phyloP scores from a whole-genome alignment of 1,140 invertebrate genomes.

The Zaprionus tsacasi region DNA sequence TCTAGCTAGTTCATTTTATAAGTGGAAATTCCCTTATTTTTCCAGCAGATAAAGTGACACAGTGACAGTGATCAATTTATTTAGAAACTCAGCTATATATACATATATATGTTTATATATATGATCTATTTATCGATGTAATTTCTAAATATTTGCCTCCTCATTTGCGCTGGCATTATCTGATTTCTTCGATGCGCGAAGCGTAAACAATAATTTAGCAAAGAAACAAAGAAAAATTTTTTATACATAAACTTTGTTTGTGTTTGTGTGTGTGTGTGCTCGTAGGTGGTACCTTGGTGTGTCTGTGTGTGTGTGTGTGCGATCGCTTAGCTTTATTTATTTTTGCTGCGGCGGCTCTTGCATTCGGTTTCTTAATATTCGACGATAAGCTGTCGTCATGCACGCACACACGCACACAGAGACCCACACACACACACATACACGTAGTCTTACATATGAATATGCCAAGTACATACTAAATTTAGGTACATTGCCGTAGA shows the following conservation, averaged over 20 bases:
- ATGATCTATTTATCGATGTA: background rate
- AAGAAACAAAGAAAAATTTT: background rate
- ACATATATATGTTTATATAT: background rate
- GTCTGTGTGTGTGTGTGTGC: background rate
- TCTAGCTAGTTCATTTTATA: no score
- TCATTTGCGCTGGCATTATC: background rate
- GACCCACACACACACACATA: background rate
- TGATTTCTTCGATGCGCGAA: background rate
- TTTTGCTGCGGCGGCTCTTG: background rate
- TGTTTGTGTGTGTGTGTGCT: background rate
- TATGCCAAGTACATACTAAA: slow-evolving; percentile 5
- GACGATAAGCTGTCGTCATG: slow-evolving; percentile 1
- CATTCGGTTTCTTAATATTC: background rate
- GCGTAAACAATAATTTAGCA: slow-evolving; percentile 5
- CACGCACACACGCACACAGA: background rate
- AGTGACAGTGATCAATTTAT: no score
- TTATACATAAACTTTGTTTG: background rate
- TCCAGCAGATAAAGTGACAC: no score
- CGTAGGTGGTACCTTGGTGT: background rate
- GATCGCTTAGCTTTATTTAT: background rate
- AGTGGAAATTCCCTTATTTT: no score
- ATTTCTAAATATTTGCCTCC: slow-evolving; percentile 1
- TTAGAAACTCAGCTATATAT: no score
- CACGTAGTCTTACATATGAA: background rate
- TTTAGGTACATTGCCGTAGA: background rate